Evolutionary conservation across 2,888 invertebrate genomes (phyloP), one percentile per base, ranked within the genome.

Genomic region (Phaedon cochleariae): DNA sequence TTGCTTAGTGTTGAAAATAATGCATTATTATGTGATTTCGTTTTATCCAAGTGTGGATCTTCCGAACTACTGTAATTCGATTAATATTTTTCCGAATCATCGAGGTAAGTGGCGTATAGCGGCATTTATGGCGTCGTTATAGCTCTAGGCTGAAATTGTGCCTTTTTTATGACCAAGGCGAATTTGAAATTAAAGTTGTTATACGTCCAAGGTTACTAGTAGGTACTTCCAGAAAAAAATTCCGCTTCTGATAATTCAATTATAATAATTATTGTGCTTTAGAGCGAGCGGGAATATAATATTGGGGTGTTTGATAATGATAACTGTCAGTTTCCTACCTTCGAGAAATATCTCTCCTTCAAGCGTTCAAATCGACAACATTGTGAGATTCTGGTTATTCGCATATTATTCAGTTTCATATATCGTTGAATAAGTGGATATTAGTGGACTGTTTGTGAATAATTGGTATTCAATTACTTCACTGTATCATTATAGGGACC

Each of bases 11-110:
- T 48, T 29, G 41, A 26, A 54, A 66, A 66, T 66, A 51, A 66
- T 62, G 62, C 62, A 59, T 66, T 54, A 66, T 66, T 66, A 66
- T 59, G 45, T 62, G 66, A 66, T 66, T 66, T 59, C 62, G 59
- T 62, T 62, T 49, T 62, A 62, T 65, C 26, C 59, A 26, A 62
- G 59, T 62, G 62, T 57, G 46, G 62, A 65, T 62, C 66, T 41
- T 48, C 52, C 21, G 26, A 41, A 29, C 41, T 51, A 60, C 49
- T 57, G 55, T 62, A 66, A 62, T 62, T 66, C 41, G 21, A 59
- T 62, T 49, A 49, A 62, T 65, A 62, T 66, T 66, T 66, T 62
- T 62, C 53, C 62, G 45, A 59, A 21, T 63, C 63, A 59, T 52
- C 52, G 22, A 22, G 45, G 41, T 57, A 57, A 57, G 57, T 45